Percentiles rank a stretch among this genome's conserved stretches.
phyloP scores from a whole-genome alignment of 1,140 invertebrate species.

The Leguminivora glycinivorella region DNA sequence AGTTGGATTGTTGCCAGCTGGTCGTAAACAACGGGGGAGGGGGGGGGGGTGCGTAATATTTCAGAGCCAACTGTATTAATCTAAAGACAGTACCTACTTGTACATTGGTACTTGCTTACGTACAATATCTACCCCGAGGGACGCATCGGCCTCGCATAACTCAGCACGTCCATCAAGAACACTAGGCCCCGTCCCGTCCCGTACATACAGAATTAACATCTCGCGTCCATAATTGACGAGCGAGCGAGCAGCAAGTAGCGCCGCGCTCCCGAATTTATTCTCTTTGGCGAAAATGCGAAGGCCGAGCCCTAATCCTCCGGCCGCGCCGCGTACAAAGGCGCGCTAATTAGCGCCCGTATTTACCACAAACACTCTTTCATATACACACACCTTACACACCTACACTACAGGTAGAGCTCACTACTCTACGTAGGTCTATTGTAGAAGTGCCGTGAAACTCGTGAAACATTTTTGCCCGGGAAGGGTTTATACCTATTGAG shows the following conservation, averaged over 20 bases:
- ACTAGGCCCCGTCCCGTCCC: background rate
- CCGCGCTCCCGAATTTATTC: background rate
- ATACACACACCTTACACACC: background rate
- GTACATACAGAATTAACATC: background rate
- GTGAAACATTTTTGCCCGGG: too few species aligned
- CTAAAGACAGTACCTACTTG: too few species aligned
- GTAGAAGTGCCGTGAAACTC: too few species aligned
- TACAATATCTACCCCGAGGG: background rate
- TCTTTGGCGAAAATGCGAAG: conserved; percentile 5
- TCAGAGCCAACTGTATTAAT: too few species aligned
- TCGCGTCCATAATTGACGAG: conserved; percentile 20
- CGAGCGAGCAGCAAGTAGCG: background rate
- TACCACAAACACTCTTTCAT: background rate
- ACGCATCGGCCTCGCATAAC: background rate
- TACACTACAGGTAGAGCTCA: background rate
- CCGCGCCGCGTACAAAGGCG: background rate
- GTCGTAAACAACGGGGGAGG: too few species aligned
- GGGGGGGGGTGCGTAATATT: too few species aligned
- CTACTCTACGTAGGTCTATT: too few species aligned
- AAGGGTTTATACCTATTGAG: too few species aligned
- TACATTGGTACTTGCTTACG: background rate
- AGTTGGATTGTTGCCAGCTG: too few species aligned
- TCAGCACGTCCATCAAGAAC: background rate
- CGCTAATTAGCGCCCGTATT: conserved; percentile 13
- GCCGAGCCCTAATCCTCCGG: conserved; percentile 7